A percentile compares a stretch with the other conserved stretches of the same genome.
Evolutionary conservation across 2,888 invertebrate genomes (phyloP).

Genomic region (Callosobruchus maculatus): DNA sequence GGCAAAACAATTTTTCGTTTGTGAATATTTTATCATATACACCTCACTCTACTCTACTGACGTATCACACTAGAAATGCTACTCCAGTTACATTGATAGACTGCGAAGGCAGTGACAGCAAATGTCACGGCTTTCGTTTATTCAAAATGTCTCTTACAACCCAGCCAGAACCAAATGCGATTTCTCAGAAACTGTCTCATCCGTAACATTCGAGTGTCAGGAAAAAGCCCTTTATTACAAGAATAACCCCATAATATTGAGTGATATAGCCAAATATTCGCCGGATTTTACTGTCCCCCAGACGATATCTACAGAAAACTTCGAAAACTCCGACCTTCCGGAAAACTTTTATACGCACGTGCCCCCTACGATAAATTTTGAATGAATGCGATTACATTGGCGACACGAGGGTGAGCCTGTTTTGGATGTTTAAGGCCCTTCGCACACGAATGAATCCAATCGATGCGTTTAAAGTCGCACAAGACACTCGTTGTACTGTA

Average conservation of each 20-base stretch:
- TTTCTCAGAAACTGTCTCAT: neutral
- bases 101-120: no score
- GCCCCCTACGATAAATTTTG: neutral
- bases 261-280: neutral
- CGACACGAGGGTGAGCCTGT: neutral
- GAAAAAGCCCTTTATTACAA: neutral
- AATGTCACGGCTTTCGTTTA: neutral
- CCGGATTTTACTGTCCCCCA: neutral
- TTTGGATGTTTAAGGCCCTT: no score
- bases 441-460: no score
- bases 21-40: no score
- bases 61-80: no score
- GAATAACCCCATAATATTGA: neutral
- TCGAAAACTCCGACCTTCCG: neutral
- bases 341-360: neutral
- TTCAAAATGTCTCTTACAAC: neutral
- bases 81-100: no score
- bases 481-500: no score
- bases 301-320: neutral
- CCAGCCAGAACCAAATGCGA: neutral
- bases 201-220: neutral
- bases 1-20: no score
- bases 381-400: neutral
- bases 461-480: no score
- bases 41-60: no score